phyloP scores from a whole-genome alignment of 2,888 invertebrate genomes.

The Diarsia rubi region DNA sequence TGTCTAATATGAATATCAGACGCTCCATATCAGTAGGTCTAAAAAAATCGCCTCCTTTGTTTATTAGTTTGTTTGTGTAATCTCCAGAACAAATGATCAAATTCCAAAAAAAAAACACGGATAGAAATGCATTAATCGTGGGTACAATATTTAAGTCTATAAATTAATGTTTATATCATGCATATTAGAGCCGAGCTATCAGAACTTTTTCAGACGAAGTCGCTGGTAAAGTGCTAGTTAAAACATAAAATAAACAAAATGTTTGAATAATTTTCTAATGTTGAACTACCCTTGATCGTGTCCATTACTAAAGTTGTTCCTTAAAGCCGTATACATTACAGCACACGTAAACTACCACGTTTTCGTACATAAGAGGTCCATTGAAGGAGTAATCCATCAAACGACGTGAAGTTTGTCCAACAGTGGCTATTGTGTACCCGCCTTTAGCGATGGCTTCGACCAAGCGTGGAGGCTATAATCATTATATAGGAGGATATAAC shows the following conservation, averaged over 20 bases:
- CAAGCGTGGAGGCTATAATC: constrained; percentile 34
- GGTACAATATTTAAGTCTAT: too few relatives aligned
- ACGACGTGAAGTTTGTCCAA: constrained; percentile 52
- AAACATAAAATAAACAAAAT: neutral
- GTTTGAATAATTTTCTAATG: neutral
- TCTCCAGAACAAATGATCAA: too few relatives aligned
- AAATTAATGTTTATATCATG: too few relatives aligned
- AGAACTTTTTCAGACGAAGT: too few relatives aligned
- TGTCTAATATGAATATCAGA: too few relatives aligned
- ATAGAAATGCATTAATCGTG: too few relatives aligned
- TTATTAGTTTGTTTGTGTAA: too few relatives aligned
- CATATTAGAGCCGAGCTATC: too few relatives aligned
- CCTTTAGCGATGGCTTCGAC: constrained; percentile 47
- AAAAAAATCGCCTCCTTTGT: too few relatives aligned
- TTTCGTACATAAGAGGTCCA: constrained; percentile 37
- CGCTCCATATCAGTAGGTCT: too few relatives aligned
- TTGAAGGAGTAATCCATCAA: constrained; percentile 57
- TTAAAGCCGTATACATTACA: constrained; percentile 17
- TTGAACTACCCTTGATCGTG: neutral
- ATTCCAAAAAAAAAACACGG: too few relatives aligned
- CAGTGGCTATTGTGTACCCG: constrained; percentile 46
- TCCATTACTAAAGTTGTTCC: neutral
- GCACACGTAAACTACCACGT: constrained; percentile 8
- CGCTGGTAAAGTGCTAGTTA: too few relatives aligned
- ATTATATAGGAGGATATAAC: constrained; percentile 21